Conservation (phyloP, 2,888 invertebrate species). For the Athalia rosae region DNA sequence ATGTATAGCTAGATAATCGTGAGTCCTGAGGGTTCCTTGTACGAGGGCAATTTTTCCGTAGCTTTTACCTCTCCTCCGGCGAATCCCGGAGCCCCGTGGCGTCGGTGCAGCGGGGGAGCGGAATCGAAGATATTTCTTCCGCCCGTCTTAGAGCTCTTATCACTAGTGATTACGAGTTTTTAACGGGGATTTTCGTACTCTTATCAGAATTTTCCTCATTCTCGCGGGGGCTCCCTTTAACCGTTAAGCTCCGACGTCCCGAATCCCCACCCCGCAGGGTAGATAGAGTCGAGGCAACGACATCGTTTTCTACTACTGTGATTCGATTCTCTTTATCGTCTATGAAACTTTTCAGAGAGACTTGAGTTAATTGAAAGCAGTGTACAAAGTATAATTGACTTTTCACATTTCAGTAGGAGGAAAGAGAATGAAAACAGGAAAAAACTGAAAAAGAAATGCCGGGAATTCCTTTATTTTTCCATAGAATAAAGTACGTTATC, state of each 20-base stretch:
- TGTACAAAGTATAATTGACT: too few relatives aligned
- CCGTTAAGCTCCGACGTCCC: too few relatives aligned
- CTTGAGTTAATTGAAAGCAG: too few relatives aligned
- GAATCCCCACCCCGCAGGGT: too few relatives aligned
- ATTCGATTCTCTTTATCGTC: constrained; percentile 51
- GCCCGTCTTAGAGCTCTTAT: constrained; percentile 55
- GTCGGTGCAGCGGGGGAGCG: not conserved
- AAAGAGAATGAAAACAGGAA: too few relatives aligned
- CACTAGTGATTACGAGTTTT: constrained; percentile 65
- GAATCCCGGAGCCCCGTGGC: not conserved
- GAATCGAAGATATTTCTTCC: constrained; percentile 57
- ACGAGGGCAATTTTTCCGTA: constrained; percentile 20
- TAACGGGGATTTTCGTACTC: constrained; percentile 57
- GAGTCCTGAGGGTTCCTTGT: not conserved
- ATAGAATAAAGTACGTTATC: constrained; percentile 20
- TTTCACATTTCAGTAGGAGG: too few relatives aligned
- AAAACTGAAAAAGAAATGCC: too few relatives aligned
- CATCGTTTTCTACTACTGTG: constrained; percentile 49
- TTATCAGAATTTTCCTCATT: constrained; percentile 23
- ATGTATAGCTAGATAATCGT: not conserved
- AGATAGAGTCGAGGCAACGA: too few relatives aligned
- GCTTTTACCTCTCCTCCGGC: not conserved
- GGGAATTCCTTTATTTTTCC: constrained; percentile 24
- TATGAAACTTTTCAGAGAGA: too few relatives aligned
- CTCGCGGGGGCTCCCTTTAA: not conserved